Conservation (phyloP, 2,797 vertebrate species). For the Ataeniobius toweri region DNA sequence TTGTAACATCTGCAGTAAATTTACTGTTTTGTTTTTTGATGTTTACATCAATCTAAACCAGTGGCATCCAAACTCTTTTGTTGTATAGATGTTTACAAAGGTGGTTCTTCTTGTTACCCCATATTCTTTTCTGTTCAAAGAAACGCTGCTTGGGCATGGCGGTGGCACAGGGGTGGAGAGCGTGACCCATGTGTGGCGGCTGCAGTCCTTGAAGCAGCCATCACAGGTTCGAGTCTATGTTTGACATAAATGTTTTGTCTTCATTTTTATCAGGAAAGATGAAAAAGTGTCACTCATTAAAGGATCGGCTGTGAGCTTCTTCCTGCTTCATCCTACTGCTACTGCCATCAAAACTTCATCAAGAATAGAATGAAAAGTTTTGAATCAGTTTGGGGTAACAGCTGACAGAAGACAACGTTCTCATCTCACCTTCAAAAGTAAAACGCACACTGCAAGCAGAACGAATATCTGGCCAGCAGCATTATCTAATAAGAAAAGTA, state of each 20-base stretch:
- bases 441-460: background rate
- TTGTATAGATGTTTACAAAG: background rate
- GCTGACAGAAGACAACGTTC: slow-evolving; percentile 27
- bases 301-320: slow-evolving; percentile 16
- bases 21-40: no score
- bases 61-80: no score
- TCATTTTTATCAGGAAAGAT: background rate
- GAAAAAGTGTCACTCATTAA: slow-evolving; percentile 25
- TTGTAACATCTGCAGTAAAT: no score
- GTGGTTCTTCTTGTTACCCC: background rate
- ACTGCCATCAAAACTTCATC: slow-evolving; percentile 16
- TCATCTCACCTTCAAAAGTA: slow-evolving; percentile 37
- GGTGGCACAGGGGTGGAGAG: no score
- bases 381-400: slow-evolving; percentile 17
- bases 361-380: slow-evolving; percentile 1
- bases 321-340: slow-evolving; percentile 9
- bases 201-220: no score
- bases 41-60: no score
- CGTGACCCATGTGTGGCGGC: no score
- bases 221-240: no score
- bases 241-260: background rate
- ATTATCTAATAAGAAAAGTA: background rate
- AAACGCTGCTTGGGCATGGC: no score
- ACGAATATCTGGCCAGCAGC: background rate
- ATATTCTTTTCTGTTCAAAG: background rate